Conservation (phyloP, 2,888 invertebrate species). For the Sminthurinus aureus region DNA sequence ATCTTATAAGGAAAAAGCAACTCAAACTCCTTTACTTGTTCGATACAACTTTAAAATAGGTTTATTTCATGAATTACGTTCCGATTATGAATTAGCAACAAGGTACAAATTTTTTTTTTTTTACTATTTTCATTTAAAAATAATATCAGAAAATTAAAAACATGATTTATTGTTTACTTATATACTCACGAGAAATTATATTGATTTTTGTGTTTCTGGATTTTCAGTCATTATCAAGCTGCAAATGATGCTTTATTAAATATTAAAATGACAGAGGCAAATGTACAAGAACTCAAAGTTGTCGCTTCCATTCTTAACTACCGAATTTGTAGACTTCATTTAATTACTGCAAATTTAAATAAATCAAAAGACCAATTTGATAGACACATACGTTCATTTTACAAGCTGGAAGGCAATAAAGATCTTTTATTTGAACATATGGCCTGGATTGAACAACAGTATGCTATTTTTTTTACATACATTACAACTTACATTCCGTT, state of each 20-base stretch:
- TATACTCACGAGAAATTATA: background rate
- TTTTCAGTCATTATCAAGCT: slow-evolving; percentile 52
- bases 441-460: slow-evolving; percentile 95
- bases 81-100: slow-evolving; percentile 82
- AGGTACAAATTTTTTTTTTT: slow-evolving; percentile 46
- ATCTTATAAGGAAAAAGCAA: slow-evolving; percentile 88
- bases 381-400: slow-evolving; percentile 89
- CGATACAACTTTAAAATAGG: slow-evolving; percentile 97
- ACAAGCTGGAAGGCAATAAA: slow-evolving; percentile 77
- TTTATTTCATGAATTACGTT: slow-evolving; percentile 91
- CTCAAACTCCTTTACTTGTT: slow-evolving; percentile 90
- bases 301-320: slow-evolving; percentile 96
- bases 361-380: slow-evolving; percentile 96
- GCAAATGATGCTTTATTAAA: slow-evolving; percentile 50
- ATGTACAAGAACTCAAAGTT: slow-evolving; percentile 90
- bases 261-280: slow-evolving; percentile 73
- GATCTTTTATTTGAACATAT: slow-evolving; percentile 93
- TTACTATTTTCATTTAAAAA: background rate
- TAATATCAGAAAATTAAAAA: background rate
- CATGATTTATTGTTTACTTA: background rate
- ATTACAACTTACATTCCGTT: background rate
- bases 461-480: slow-evolving; percentile 63
- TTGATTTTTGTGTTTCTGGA: background rate
- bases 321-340: slow-evolving; percentile 91
- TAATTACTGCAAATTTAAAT: slow-evolving; percentile 85